Conservation (phyloP, 2,888 invertebrate genomes). For the Tridacna crocea region DNA sequence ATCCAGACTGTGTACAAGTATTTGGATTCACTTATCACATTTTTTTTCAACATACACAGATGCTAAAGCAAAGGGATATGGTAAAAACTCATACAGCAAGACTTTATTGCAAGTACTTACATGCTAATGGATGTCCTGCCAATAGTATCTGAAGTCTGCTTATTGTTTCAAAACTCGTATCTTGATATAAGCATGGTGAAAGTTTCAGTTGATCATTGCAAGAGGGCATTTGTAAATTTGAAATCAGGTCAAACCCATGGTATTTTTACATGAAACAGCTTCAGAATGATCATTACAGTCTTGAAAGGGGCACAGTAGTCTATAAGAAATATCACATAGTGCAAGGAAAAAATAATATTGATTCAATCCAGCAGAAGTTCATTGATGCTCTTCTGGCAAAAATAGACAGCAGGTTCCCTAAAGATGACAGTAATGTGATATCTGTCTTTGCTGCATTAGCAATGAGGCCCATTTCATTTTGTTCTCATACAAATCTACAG, state of each 20-base stretch:
- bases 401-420: slow-evolving; percentile 29
- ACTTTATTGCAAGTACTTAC: slow-evolving; percentile 27
- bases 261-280: slow-evolving; percentile 6
- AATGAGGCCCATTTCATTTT: slow-evolving; percentile 31
- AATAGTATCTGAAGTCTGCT: slow-evolving; percentile 25
- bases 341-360: slow-evolving; percentile 28
- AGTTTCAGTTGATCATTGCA: slow-evolving; percentile 19
- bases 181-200: slow-evolving; percentile 22
- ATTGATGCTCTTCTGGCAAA: slow-evolving; percentile 28
- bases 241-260: neutral
- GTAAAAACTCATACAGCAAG: slow-evolving; percentile 32
- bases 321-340: slow-evolving; percentile 35
- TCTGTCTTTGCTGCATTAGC: slow-evolving; percentile 28
- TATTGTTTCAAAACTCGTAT: slow-evolving; percentile 22
- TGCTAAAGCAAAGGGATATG: slow-evolving; percentile 25
- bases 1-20: slow-evolving; percentile 35
- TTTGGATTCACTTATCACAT: slow-evolving; percentile 6
- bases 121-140: slow-evolving; percentile 25
- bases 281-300: neutral
- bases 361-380: slow-evolving; percentile 25
- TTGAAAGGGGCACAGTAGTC: slow-evolving; percentile 10
- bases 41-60: slow-evolving; percentile 26
- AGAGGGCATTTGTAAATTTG: slow-evolving; percentile 6
- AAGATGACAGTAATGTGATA: slow-evolving; percentile 29
- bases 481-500: neutral